Percentiles rank a stretch among this genome's conserved stretches.
These are phyloP conservation scores for Rhyzopertha dominica DNA, from an alignment of 1,140 invertebrate species.

Conservation along the genomic window DNA sequence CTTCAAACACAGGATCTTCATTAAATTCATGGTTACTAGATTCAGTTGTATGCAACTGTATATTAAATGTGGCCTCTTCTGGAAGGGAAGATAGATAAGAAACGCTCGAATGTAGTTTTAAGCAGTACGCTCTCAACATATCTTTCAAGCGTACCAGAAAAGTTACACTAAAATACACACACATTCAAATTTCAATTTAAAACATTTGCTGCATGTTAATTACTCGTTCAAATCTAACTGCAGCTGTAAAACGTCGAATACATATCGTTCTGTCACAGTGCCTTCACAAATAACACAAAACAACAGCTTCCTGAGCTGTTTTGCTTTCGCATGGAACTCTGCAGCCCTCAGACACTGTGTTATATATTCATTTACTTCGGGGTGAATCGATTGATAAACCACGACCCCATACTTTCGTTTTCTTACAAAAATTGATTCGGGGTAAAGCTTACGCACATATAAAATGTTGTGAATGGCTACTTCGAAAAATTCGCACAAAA, in stretches of 20 bases:
- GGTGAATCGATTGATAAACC: conserved; percentile 50
- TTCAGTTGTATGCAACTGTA: conserved; percentile 26
- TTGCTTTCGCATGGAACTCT: conserved; percentile 13
- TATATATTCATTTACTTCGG: conserved; percentile 52
- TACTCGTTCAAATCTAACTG: conserved; percentile 2
- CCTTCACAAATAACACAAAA: not conserved
- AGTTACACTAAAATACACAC: conserved; percentile 10
- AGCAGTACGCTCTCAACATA: conserved; percentile 9
- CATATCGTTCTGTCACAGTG: conserved; percentile 2
- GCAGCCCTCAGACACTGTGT: conserved; percentile 45
- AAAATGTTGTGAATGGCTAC: conserved; percentile 51
- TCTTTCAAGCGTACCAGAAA: conserved; percentile 10
- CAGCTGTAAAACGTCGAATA: conserved; percentile 8
- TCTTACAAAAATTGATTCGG: conserved; percentile 49
- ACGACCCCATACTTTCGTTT: conserved; percentile 52
- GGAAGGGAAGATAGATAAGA: conserved; percentile 23
- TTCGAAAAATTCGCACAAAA: conserved; percentile 51
- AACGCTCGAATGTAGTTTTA: conserved; percentile 28
- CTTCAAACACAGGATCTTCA: conserved; percentile 27
- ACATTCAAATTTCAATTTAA: not conserved
- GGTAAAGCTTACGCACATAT: conserved; percentile 52
- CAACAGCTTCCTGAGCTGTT: conserved; percentile 3
- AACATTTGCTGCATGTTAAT: not conserved
- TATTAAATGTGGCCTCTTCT: conserved; percentile 28
- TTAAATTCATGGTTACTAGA: conserved; percentile 32